Conservation (phyloP, 2,888 invertebrate species). For the Ochropleura plecta region DNA sequence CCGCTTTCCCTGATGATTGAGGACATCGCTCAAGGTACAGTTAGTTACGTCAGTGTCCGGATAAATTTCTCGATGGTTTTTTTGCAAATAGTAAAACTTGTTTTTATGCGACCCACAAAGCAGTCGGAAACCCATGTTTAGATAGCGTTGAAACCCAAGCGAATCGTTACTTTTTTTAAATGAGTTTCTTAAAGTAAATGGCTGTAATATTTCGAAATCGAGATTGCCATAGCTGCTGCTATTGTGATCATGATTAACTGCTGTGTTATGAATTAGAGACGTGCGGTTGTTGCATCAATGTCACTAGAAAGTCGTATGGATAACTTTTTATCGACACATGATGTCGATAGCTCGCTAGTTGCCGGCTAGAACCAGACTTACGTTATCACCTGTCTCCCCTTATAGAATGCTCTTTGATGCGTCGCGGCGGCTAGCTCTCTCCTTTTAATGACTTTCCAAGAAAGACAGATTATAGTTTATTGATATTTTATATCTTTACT, state of each 20-base stretch:
- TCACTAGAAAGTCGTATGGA: conserved; percentile 82
- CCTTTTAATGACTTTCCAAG: conserved; percentile 78
- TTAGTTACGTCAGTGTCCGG: conserved; percentile 75
- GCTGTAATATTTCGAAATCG: conserved; percentile 61
- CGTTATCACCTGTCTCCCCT: conserved; percentile 82
- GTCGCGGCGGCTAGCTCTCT: conserved; percentile 81
- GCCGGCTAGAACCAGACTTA: conserved; percentile 73
- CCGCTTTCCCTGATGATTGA: conserved; percentile 77
- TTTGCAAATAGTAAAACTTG: conserved; percentile 77
- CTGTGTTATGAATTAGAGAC: conserved; percentile 57
- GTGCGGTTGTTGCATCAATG: conserved; percentile 72
- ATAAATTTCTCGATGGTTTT: conserved; percentile 74
- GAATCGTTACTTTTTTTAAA: conserved; percentile 41
- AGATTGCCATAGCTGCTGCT: conserved; percentile 38
- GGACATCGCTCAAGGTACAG: conserved; percentile 76
- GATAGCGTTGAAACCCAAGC: conserved; percentile 59
- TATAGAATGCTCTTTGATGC: conserved; percentile 71
- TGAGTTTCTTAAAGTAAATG: conserved; percentile 49
- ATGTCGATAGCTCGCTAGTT: conserved; percentile 66
- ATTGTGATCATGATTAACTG: conserved; percentile 50
- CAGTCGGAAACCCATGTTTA: conserved; percentile 67
- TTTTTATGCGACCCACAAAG: conserved; percentile 74
- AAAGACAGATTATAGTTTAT: conserved; percentile 62
- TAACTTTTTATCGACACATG: conserved; percentile 79
- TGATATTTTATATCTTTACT: conserved; percentile 31